phyloP scores from a whole-genome alignment of 2,797 vertebrate species.

The Hyperoplus lanceolatus region DNA sequence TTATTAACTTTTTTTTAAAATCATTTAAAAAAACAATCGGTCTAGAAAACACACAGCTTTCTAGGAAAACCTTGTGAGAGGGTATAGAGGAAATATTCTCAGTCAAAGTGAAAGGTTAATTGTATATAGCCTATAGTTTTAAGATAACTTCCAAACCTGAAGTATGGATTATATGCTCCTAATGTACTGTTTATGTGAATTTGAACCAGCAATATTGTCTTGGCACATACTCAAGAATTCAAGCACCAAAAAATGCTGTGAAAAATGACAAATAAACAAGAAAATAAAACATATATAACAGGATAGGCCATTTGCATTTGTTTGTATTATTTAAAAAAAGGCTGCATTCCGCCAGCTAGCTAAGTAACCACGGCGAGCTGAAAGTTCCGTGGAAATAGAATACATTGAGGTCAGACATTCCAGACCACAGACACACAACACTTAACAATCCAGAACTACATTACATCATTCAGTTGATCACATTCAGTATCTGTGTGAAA shows the following conservation, averaged over 20 bases:
- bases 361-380: neutral
- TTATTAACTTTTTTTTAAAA: no score
- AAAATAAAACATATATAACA: no score
- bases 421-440: neutral
- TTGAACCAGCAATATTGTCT: no score
- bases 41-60: slow-evolving; percentile 2
- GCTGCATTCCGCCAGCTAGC: no score
- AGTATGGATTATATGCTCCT: neutral
- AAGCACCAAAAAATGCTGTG: no score
- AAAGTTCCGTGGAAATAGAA: neutral
- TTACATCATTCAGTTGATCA: neutral
- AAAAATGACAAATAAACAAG: no score
- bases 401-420: neutral
- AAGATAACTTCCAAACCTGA: neutral
- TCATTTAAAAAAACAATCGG: neutral
- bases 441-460: neutral
- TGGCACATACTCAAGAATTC: no score
- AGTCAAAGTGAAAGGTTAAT: neutral
- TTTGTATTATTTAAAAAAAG: no score
- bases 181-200: no score
- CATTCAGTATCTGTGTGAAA: no score
- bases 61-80: slow-evolving; percentile 4
- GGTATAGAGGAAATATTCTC: slow-evolving; percentile 3
- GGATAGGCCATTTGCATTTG: no score
- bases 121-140: neutral